Evolutionary conservation across 2,113 vertebrate genomes (phyloP).

Genomic region (Gopherus evgoodei): DNA sequence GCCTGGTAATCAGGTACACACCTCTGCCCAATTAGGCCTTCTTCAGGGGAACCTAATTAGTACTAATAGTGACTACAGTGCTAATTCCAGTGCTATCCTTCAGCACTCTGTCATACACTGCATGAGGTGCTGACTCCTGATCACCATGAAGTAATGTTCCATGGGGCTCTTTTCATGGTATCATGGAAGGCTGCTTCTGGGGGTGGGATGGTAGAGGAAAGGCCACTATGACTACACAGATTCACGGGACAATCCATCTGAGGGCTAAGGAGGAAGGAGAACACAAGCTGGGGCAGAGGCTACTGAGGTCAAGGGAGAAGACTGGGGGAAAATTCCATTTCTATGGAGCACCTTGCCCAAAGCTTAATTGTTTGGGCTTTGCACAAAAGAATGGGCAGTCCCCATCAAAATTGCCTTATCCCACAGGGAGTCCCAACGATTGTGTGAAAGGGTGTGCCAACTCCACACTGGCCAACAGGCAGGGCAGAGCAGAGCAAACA

Average conservation of each 20-base stretch:
- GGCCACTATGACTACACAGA: not conserved
- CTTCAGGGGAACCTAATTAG: too few species aligned
- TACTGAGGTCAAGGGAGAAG: not conserved
- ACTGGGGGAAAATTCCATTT: not conserved
- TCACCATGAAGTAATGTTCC: not conserved
- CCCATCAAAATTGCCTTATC: too few species aligned
- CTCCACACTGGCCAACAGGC: too few species aligned
- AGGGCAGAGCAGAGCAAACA: too few species aligned
- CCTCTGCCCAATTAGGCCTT: too few species aligned
- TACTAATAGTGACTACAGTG: too few species aligned
- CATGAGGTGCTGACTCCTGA: not conserved
- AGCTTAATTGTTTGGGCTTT: not conserved
- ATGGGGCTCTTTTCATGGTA: not conserved
- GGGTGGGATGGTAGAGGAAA: not conserved
- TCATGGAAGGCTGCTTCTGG: not conserved
- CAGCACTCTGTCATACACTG: too few species aligned
- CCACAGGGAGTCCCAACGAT: too few species aligned
- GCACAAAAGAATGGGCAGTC: not conserved
- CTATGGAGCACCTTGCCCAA: not conserved
- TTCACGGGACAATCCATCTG: not conserved
- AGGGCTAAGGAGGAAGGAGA: not conserved
- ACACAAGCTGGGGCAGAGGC: not conserved
- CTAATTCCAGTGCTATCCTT: too few species aligned
- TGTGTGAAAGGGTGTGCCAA: too few species aligned
- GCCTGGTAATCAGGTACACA: too few species aligned